phyloP scores from a whole-genome alignment of 53 echinoderm and acorn worm genomes.

The Holothuria leucospilota region DNA sequence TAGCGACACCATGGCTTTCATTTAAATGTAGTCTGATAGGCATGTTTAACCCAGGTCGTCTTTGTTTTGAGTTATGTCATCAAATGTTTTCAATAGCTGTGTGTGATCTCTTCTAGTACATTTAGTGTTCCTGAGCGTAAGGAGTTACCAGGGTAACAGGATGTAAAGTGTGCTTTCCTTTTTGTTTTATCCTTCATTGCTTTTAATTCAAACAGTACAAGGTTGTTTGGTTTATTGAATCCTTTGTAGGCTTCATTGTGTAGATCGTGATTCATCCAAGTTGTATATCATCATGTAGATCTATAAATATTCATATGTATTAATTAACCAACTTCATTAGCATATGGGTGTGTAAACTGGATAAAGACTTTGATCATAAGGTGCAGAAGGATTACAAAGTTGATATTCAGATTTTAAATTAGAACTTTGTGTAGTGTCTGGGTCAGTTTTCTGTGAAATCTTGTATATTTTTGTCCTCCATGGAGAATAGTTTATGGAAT shows the following conservation, averaged over 20 bases:
- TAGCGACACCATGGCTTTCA: no score
- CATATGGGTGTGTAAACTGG: constrained; percentile 31
- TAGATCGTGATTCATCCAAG: no score
- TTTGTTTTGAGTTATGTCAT: neutral
- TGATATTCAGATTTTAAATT: constrained; percentile 35
- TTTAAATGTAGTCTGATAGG: no score
- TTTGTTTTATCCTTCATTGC: neutral
- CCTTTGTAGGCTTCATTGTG: no score
- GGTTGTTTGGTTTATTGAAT: no score
- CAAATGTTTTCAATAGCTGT: constrained; percentile 41
- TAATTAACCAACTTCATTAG: constrained; percentile 2
- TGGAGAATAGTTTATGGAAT: constrained; percentile 48
- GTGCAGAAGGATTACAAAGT: constrained; percentile 21
- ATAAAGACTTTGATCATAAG: constrained; percentile 29
- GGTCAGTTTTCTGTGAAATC: constrained; percentile 37
- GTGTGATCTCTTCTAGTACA: constrained; percentile 23
- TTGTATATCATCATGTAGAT: no score
- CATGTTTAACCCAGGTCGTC: no score
- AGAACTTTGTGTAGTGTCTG: constrained; percentile 35
- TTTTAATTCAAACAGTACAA: neutral
- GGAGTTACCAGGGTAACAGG: constrained; percentile 34
- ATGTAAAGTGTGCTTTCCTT: constrained; percentile 19
- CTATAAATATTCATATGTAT: no score
- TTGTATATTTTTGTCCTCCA: constrained; percentile 42
- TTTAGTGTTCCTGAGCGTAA: constrained; percentile 27